A percentile compares a stretch with the other conserved stretches of the same genome.
Conservation (phyloP, 2,797 vertebrate genomes). For the Phoeniculus purpureus region DNA sequence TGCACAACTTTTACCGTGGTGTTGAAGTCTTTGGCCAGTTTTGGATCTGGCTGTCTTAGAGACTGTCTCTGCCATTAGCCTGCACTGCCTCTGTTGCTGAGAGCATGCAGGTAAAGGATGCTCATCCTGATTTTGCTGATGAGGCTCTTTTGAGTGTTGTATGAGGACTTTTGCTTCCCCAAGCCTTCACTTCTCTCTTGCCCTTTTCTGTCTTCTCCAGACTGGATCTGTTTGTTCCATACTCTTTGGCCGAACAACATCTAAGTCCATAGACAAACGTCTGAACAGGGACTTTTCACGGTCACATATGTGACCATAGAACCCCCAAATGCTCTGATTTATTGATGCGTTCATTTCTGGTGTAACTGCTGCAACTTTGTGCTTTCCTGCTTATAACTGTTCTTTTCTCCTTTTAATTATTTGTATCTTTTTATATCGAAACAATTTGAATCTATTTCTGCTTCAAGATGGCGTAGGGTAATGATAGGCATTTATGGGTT, state of each 20-base stretch:
- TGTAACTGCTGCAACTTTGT: neutral
- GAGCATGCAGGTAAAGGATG: neutral
- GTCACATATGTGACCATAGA: neutral
- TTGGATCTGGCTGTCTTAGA: neutral
- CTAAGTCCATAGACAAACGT: neutral
- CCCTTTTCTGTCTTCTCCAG: neutral
- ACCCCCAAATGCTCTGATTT: neutral
- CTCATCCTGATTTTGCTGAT: neutral
- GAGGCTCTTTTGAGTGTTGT: neutral
- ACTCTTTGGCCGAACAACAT: neutral
- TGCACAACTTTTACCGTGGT: neutral
- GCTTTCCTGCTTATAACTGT: neutral
- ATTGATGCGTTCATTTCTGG: neutral
- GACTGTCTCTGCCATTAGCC: neutral
- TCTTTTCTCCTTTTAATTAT: constrained; percentile 29
- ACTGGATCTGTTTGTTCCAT: neutral
- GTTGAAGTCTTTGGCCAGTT: neutral
- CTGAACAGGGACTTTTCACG: neutral
- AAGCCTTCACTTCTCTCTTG: neutral
- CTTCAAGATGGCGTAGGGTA: neutral
- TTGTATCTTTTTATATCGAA: constrained; percentile 41
- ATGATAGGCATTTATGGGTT: constrained; percentile 22
- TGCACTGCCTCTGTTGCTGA: neutral
- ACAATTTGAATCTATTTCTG: constrained; percentile 43
- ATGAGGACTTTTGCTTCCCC: neutral